Evolutionary conservation across 2,888 invertebrate genomes (phyloP).

Genomic region (Creontiades dilutus): DNA sequence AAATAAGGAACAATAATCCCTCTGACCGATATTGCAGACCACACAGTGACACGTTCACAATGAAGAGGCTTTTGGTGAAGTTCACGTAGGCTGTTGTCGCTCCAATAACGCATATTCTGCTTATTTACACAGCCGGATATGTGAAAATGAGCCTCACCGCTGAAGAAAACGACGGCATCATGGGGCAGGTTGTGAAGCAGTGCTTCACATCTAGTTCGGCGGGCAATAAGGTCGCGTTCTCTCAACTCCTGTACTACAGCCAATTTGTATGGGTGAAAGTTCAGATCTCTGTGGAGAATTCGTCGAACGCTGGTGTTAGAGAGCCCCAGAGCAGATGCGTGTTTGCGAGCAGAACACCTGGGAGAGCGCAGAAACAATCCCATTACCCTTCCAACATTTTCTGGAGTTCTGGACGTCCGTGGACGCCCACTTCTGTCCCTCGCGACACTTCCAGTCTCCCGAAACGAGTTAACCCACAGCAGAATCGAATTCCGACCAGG

Average conservation of each 20-base stretch:
- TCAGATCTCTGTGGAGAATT: no score
- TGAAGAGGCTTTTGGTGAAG: slow-evolving; percentile 40
- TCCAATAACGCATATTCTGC: slow-evolving; percentile 49
- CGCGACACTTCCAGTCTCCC: no score
- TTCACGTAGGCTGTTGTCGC: slow-evolving; percentile 6
- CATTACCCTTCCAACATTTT: no score
- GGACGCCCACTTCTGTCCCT: no score
- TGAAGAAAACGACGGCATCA: neutral
- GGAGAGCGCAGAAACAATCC: no score
- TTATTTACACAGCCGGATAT: slow-evolving; percentile 24
- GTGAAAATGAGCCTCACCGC: no score
- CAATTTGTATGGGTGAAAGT: slow-evolving; percentile 1
- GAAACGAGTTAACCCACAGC: no score
- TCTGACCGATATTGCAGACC: slow-evolving; percentile 55
- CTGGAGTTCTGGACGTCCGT: no score
- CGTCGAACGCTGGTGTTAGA: no score
- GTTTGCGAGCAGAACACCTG: no score
- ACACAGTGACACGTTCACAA: slow-evolving; percentile 35
- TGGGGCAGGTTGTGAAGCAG: neutral
- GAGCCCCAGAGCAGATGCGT: no score
- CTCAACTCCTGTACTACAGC: slow-evolving; percentile 6
- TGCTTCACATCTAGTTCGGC: neutral
- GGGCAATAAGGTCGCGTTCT: slow-evolving; percentile 3
- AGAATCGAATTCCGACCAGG: no score
- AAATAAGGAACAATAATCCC: slow-evolving; percentile 58